Base-by-base conservation (phyloP, 2,797 vertebrate species). In the Spatula clypeata region DNA sequence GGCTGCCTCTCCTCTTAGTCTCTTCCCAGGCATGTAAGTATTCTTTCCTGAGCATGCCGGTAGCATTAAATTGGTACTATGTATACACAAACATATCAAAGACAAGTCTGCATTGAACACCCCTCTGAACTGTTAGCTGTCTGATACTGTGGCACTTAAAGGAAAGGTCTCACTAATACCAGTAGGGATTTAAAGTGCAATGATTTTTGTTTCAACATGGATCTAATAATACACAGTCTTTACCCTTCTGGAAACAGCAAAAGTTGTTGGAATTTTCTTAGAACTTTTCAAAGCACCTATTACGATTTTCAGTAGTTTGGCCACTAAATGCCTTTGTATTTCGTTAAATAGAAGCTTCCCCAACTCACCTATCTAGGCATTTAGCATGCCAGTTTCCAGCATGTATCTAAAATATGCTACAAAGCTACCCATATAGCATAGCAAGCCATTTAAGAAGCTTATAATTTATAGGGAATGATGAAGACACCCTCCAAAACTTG, bases 241-340 rank as follows among this genome's bases (percentile, higher is more conserved):
- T 31, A 61, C 34, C 15, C 83, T 44, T 44, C 29, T 6, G 1
- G 55, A 27, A 90, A 75, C 26, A 64, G 64, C 51, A 82, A 9
- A 82, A 73, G 15, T 57, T 69, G 57, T 83, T n/a, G 58, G 45
- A 91, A 47, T 32, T 40, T 29, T 27, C 45, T 34, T 26, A 62
- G n/a, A 81, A 72, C 38, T 86, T 73, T 47, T 53, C 53, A 81
- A 83, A 88, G 62, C 76, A 83, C 85, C 76, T 55, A 1, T 5
- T 65, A 54, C 17, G n/a, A 21, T 77, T 88, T 83, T 55, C 72
- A 96, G 87, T 62, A 88, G 67, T 76, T 29, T 73, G 58, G 76
- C 70, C 36, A 83, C 17, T 29, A 82, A 38, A 82, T 38, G 44
- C 36, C 89, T 31, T 58, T 93, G 36, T 58, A 14, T 55, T 66